These are phyloP conservation scores for Drosophila colorata DNA, from an alignment of 2,888 invertebrate species.

Conservation along the genomic window DNA sequence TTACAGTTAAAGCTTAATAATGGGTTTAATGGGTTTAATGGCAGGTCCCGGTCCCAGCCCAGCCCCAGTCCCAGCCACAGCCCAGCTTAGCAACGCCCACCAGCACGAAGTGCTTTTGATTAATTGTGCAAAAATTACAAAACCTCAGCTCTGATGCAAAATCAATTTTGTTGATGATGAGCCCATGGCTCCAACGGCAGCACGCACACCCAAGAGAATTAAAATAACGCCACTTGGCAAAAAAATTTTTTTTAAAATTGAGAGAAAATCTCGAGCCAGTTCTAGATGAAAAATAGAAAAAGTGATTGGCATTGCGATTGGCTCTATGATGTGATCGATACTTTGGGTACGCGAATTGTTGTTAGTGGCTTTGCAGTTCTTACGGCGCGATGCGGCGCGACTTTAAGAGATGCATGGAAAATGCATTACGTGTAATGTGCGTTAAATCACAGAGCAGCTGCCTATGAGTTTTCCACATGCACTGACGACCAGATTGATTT, in stretches of 20 bases:
- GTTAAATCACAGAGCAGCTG: constrained; percentile 66
- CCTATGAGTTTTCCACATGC: constrained; percentile 48
- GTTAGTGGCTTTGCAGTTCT: constrained; percentile 68
- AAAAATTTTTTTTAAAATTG: background rate
- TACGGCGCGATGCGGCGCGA: constrained; percentile 14
- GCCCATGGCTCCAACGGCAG: constrained; percentile 31
- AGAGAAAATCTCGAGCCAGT: constrained; percentile 15
- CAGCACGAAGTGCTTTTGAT: constrained; percentile 68
- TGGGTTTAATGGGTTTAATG: constrained; percentile 59
- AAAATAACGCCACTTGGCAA: constrained; percentile 66
- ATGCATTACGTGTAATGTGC: constrained; percentile 73
- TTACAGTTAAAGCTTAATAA: constrained; percentile 76
- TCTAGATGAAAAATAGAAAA: constrained; percentile 23
- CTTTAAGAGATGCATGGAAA: constrained; percentile 58
- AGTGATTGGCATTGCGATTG: constrained; percentile 56
- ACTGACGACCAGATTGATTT: constrained; percentile 65
- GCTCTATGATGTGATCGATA: constrained; percentile 57
- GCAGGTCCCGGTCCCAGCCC: constrained; percentile 17
- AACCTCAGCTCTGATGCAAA: constrained; percentile 61
- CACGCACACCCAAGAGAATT: constrained; percentile 65
- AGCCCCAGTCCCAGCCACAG: constrained; percentile 13
- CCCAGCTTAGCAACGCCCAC: constrained; percentile 63
- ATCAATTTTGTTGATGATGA: constrained; percentile 65
- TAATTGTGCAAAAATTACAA: constrained; percentile 64
- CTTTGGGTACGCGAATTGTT: constrained; percentile 50